Conservation (phyloP, 2,113 vertebrate species). For the Meriones unguiculatus region DNA sequence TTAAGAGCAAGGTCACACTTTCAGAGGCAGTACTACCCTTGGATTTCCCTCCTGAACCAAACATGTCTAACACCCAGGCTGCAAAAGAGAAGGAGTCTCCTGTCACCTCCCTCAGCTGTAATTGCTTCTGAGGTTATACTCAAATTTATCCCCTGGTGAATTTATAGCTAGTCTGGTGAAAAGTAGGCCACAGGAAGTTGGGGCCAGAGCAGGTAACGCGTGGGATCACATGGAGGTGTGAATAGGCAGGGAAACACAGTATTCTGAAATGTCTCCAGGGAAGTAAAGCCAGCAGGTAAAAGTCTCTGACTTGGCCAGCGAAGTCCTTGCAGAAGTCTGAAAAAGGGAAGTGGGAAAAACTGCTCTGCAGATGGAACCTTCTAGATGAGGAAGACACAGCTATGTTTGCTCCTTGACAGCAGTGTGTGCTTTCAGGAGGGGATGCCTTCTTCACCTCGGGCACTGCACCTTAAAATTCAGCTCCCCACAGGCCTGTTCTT, state of each 20-base stretch:
- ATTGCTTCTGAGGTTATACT: neutral
- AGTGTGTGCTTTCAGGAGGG: fast-evolving
- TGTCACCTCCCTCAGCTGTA: neutral
- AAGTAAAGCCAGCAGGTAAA: neutral
- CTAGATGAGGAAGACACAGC: fast-evolving
- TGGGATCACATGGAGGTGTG: neutral
- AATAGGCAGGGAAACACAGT: neutral
- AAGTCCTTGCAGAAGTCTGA: neutral
- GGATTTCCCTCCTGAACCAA: neutral
- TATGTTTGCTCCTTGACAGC: neutral
- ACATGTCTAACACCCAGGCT: neutral
- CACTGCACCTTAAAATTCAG: neutral
- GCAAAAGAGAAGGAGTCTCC: neutral
- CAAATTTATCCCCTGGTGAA: neutral
- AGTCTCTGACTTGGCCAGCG: neutral
- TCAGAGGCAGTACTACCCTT: neutral
- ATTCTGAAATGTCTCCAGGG: neutral
- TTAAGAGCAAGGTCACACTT: neutral
- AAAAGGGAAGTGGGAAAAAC: neutral
- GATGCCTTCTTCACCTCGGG: neutral
- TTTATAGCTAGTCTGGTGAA: neutral
- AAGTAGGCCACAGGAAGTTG: neutral
- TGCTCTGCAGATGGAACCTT: neutral
- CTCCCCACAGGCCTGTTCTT: neutral
- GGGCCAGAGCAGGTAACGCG: neutral